Evolutionary conservation across 2,888 invertebrate genomes (phyloP).

Genomic region (Drosophila dives): DNA sequence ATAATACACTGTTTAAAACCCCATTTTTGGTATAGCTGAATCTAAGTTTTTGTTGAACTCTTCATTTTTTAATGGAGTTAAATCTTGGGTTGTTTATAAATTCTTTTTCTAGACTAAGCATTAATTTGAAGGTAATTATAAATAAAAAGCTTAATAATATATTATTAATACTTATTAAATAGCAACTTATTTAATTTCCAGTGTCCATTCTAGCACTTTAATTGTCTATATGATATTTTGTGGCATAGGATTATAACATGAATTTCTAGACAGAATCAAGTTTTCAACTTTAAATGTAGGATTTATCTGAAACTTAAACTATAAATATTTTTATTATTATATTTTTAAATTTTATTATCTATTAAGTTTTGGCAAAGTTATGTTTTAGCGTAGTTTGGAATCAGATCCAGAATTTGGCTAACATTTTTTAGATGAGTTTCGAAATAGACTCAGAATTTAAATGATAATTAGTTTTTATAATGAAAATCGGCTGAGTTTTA

Average conservation of each 20-base stretch:
- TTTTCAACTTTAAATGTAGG: neutral
- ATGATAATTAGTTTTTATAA: too few relatives aligned
- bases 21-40: neutral
- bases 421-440: neutral
- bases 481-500: too few relatives aligned
- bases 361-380: neutral
- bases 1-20: conserved; percentile 1
- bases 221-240: too few relatives aligned
- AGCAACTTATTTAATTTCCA: too few relatives aligned
- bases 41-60: neutral
- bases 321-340: neutral
- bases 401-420: neutral
- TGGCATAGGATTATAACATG: too few relatives aligned
- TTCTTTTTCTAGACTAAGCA: neutral
- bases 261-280: too few relatives aligned
- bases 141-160: too few relatives aligned
- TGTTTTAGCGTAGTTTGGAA: neutral
- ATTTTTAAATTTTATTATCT: neutral
- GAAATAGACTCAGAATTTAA: neutral
- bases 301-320: neutral
- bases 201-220: too few relatives aligned
- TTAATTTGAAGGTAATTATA: neutral
- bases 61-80: neutral
- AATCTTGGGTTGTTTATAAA: neutral
- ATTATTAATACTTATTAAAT: neutral